Conservation (phyloP, 2,888 invertebrate genomes). For the Beris chalybata region DNA sequence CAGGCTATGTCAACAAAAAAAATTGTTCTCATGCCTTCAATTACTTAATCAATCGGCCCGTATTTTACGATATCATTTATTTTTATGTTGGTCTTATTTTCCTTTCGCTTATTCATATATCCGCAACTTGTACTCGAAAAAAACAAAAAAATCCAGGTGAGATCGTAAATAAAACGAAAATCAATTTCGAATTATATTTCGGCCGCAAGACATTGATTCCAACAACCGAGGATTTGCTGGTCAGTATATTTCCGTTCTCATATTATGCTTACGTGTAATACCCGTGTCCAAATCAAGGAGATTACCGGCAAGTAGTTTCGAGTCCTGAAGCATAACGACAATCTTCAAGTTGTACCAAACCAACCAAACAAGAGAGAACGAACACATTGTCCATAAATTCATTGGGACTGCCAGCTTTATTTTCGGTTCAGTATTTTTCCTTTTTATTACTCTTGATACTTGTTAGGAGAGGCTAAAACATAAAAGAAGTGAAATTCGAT, state of each 20-base stretch:
- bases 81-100: conserved; percentile 28
- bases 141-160: conserved; percentile 12
- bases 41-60: conserved; percentile 26
- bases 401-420: conserved; percentile 28
- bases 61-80: conserved; percentile 29
- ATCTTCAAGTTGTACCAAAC: no score
- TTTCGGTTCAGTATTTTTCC: conserved; percentile 21
- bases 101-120: conserved; percentile 4
- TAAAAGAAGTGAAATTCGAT: conserved; percentile 24
- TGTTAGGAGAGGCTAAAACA: conserved; percentile 1
- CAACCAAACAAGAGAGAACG: no score
- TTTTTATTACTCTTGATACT: conserved; percentile 22
- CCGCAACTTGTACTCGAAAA: background rate
- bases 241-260: no score
- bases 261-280: no score
- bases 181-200: conserved; percentile 27
- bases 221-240: no score
- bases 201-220: no score
- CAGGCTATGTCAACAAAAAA: no score
- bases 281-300: no score
- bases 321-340: no score
- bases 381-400: conserved; percentile 19
- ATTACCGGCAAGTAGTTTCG: no score
- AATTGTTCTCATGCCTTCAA: conserved; percentile 1
- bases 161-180: conserved; percentile 30